Base-by-base conservation (phyloP, 2,113 vertebrate genomes). In the Gambusia affinis region DNA sequence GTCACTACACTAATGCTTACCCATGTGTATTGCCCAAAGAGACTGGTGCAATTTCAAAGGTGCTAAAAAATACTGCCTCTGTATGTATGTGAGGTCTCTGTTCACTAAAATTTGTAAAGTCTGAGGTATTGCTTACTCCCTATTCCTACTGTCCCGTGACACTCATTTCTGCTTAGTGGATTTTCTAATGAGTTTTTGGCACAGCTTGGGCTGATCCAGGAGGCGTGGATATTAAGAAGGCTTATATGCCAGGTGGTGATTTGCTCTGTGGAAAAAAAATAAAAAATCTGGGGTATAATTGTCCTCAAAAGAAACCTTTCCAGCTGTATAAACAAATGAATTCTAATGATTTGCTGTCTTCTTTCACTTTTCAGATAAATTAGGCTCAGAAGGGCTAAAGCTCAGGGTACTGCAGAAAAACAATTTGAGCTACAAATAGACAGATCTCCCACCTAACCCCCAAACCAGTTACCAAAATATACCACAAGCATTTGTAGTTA, bases 121-220 rank as follows among this genome's bases (percentile, higher is more conserved):
- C 85, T 76, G 70, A 79, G 60, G 80, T 81, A 67, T 76, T 29
- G 51, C 77, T 72, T 67, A 57, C 75, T 75, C 64, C 67, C 60
- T 8, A 28, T 78, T 83, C 74, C 42, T 64, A 79, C 62, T 39
- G 64, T 87, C 86, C 76, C 70, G 27, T 69, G 84, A 88, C 44
- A 64, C 81, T 82, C 74, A 79, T 89, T 87, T 85, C 69, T 85
- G 70, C 72, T 80, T 35, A 29, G 78, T 82, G 72, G 65, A 78
- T 67, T 76, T 88, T 88, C 83, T 89, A 89, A 90, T 88, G 85
- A 84, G 85, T 87, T 89, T 88, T 81, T 92, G 87, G 92, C 89
- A 87, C 61, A 64, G 67, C 64, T 72, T 62, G 33, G 85, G 73
- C 83, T 76, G 83, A 87, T 78, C 77, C 74, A 83, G 61, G 72